These are phyloP conservation scores for Blera fallax DNA, from an alignment of 2,888 invertebrate genomes.

Conservation along the genomic window DNA sequence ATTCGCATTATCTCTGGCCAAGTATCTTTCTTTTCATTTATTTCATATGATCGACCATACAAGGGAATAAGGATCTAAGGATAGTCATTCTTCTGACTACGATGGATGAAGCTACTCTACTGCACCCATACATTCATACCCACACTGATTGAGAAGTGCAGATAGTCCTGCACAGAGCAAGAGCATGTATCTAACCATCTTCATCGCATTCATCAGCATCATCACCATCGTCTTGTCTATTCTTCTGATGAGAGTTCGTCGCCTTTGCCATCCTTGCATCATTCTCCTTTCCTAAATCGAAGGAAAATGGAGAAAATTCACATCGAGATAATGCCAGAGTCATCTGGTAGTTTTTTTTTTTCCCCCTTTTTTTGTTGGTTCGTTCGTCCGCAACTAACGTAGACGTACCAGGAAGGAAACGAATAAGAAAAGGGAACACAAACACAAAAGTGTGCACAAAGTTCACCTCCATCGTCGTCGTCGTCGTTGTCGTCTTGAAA, in stretches of 20 bases:
- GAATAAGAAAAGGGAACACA: constrained; percentile 32
- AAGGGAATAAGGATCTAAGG: constrained; percentile 64
- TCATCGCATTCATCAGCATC: constrained; percentile 71
- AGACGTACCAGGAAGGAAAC: constrained; percentile 55
- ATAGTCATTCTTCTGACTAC: constrained; percentile 59
- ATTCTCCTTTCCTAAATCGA: constrained; percentile 42
- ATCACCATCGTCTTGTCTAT: constrained; percentile 50
- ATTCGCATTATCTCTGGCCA: constrained; percentile 59
- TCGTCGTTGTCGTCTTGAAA: constrained; percentile 15
- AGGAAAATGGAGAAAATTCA: constrained; percentile 37
- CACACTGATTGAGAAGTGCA: background rate
- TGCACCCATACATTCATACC: background rate
- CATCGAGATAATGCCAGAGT: constrained; percentile 54
- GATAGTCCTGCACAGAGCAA: background rate
- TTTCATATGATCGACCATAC: constrained; percentile 65
- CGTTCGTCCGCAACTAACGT: constrained; percentile 48
- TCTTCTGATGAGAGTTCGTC: constrained; percentile 25
- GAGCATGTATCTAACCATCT: constrained; percentile 48
- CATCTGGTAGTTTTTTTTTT: constrained; percentile 16
- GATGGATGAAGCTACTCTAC: constrained; percentile 41
- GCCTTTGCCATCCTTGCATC: constrained; percentile 45
- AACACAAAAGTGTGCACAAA: constrained; percentile 12
- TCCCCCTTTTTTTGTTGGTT: constrained; percentile 7
- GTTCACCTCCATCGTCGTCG: constrained; percentile 7
- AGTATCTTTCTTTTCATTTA: constrained; percentile 69